A percentile compares a stretch with the other conserved stretches of the same genome.
Conservation (phyloP, 2,113 vertebrate species). For the Craseonycteris thonglongyai region DNA sequence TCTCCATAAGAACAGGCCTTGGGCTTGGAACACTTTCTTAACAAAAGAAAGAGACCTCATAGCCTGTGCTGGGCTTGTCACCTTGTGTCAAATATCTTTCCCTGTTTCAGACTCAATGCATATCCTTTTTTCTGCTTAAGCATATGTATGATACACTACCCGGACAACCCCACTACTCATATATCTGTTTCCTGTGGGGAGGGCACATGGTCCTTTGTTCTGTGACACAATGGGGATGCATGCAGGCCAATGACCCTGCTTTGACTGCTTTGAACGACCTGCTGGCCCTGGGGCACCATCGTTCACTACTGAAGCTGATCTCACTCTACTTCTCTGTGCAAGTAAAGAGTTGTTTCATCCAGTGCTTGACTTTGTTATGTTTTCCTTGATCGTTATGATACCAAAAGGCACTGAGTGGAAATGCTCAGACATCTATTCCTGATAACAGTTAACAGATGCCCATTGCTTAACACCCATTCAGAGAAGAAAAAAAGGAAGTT, state of each 20-base stretch:
- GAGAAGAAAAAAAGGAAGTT: not conserved
- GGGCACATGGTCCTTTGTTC: not conserved
- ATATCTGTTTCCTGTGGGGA: not conserved
- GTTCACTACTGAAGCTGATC: not conserved
- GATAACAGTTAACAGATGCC: not conserved
- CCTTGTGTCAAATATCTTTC: not conserved
- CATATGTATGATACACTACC: not conserved
- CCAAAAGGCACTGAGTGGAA: not conserved
- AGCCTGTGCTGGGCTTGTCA: not conserved
- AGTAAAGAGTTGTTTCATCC: not conserved
- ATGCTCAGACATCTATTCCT: not conserved
- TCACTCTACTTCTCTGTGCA: not conserved
- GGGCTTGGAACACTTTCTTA: not conserved
- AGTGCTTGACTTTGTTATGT: not conserved
- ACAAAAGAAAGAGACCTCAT: not conserved
- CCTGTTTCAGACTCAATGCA: not conserved
- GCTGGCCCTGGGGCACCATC: too few relatives aligned
- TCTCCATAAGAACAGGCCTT: not conserved
- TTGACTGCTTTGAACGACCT: not conserved
- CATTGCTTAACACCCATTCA: not conserved
- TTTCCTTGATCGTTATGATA: not conserved
- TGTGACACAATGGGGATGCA: not conserved
- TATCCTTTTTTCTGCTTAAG: not conserved
- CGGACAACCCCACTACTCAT: not conserved
- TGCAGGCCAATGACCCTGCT: not conserved